Percentiles rank a stretch among this genome's conserved stretches.
These are phyloP conservation scores for Puffinus mauretanicus DNA, from an alignment of 2,113 vertebrate genomes.

Conservation along the genomic window DNA sequence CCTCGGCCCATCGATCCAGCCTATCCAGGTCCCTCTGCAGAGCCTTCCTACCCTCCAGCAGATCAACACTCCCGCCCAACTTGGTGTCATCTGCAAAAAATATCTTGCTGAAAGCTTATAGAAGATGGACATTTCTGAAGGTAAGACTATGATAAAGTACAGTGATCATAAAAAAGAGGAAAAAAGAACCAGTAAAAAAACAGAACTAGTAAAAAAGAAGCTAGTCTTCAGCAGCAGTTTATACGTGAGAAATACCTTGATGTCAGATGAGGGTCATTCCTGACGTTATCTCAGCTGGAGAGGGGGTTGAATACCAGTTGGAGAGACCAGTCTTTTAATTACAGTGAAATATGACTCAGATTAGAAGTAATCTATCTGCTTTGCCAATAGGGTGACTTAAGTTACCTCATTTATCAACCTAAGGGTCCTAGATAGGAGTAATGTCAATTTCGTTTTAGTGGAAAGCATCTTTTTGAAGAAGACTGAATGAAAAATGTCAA, in stretches of 20 bases:
- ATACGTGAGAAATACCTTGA: not conserved
- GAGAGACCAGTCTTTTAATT: not conserved
- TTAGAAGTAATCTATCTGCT: not conserved
- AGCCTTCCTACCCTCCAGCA: too few relatives aligned
- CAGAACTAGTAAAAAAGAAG: not conserved
- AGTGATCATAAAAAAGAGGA: not conserved
- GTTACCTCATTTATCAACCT: not conserved
- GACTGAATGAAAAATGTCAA: not conserved
- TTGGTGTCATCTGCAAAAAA: too few relatives aligned
- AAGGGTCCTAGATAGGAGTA: not conserved
- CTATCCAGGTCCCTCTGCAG: too few relatives aligned
- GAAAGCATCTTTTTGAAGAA: not conserved
- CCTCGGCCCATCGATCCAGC: too few relatives aligned
- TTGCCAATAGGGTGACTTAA: not conserved
- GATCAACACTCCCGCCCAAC: too few relatives aligned
- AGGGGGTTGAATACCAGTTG: not conserved
- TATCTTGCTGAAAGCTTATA: not conserved
- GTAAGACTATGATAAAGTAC: not conserved
- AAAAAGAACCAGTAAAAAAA: not conserved
- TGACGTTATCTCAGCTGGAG: not conserved
- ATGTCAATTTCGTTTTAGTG: not conserved
- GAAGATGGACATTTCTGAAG: not conserved
- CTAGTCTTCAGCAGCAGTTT: not conserved
- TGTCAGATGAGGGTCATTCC: not conserved
- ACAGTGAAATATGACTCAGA: not conserved